Evolutionary conservation across 1,140 invertebrate genomes (phyloP), one percentile per base, ranked within the genome.

Genomic region (Lepidurus apus): DNA sequence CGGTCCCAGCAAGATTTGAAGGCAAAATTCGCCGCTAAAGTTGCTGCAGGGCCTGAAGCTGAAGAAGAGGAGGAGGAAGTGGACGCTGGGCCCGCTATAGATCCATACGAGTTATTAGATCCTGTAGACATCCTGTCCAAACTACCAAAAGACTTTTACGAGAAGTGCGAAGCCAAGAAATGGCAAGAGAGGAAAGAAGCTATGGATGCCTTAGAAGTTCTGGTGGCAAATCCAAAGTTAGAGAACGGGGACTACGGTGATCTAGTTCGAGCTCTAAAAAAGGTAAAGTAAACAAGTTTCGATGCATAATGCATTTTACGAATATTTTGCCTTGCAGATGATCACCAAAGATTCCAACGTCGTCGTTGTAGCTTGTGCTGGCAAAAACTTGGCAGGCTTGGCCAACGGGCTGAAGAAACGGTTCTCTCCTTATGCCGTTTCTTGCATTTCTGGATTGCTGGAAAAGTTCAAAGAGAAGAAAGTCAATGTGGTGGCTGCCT

Each of bases 391-490:
- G 7, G 89, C 91, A 8, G 89, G 91, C 76, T 84, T 99, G 53
- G 97, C 96, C 0, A 88, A 84, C 73, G 97, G 96, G 17, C 86
- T 99, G 21, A 92, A 96, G 73, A 95, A 92, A 83, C 91, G 93
- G 79, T 99, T 98, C 85, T 87, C 90, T 11, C 89, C 91, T 0
- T 97, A 98, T 87, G 92, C 95, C 0, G 83, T 87, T n/a, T 88
- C 91, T 43, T 93, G 93, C 82, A 87, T 98, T 9, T 89, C 93
- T 1, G 89, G 91, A 0, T 88, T 97, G 34, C 85, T 99, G 9
- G 96, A 98, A 82, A 98, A 98, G 87, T 99, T 99, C 83, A 97
- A 97, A 83, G 98, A 99, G 85, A 99, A 98, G 87, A 99, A 99
- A 83, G 88, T 91, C 47, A 95, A 91, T 84, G 96, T 98, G 74